Conservation (phyloP, 2,113 vertebrate genomes). For the Sinocyclocheilus rhinocerous region DNA sequence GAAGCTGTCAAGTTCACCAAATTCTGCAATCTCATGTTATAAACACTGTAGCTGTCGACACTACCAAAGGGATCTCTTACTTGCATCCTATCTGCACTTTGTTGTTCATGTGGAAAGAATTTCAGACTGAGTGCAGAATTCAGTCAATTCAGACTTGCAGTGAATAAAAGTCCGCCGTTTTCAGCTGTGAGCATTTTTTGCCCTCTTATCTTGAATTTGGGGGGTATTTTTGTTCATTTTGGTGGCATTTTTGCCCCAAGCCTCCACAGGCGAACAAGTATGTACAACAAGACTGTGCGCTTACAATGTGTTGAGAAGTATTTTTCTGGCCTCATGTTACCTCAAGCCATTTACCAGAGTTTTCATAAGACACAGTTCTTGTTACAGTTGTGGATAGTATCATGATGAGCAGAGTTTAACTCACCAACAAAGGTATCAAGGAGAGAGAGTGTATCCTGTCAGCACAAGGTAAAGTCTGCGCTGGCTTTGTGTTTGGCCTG, state of each 20-base stretch:
- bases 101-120: background rate
- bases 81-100: background rate
- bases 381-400: background rate
- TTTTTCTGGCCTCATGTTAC: background rate
- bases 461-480: conserved; percentile 29
- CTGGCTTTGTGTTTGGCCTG: conserved; percentile 15
- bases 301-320: background rate
- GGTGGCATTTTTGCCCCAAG: background rate
- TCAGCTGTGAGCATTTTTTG: background rate
- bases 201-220: background rate
- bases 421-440: conserved; percentile 1
- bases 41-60: background rate
- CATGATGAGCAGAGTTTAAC: conserved; percentile 1
- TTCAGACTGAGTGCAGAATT: background rate
- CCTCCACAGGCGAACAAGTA: background rate
- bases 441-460: conserved; percentile 23
- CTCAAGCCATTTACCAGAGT: background rate
- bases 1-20: too few relatives aligned
- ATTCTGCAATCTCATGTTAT: background rate
- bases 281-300: background rate
- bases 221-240: background rate
- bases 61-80: background rate
- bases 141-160: too few relatives aligned
- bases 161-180: too few relatives aligned
- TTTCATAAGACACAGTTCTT: background rate